A percentile compares a stretch with the other conserved stretches of the same genome.
These are phyloP conservation scores for Drosophila dunni DNA, from an alignment of 1,140 invertebrate genomes.

Conservation along the genomic window DNA sequence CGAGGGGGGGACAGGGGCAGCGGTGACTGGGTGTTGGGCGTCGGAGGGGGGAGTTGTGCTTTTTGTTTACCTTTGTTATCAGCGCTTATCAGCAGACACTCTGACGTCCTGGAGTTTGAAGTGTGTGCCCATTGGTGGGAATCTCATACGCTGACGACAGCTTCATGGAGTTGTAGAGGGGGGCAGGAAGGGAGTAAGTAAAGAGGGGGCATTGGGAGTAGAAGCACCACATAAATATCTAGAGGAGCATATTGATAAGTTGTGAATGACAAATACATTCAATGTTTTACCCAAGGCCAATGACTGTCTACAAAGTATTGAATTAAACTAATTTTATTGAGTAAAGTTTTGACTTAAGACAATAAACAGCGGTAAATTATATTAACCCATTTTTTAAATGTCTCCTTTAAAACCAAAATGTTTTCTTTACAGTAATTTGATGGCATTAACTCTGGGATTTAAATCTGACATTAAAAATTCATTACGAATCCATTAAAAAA, in stretches of 20 bases:
- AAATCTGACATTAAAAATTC: too few species aligned
- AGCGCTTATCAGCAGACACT: constrained; percentile 69
- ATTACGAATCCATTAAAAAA: too few species aligned
- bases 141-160: constrained; percentile 37
- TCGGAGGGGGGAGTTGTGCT: constrained; percentile 20
- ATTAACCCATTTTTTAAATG: too few species aligned
- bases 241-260: not conserved
- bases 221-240: not conserved
- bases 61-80: constrained; percentile 82
- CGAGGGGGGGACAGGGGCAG: not conserved
- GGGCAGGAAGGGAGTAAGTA: not conserved
- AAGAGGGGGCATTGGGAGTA: not conserved
- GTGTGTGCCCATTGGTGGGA: constrained; percentile 72
- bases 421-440: too few species aligned
- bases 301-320: too few species aligned
- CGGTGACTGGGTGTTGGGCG: not conserved
- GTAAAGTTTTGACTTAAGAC: too few species aligned
- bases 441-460: too few species aligned
- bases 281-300: too few species aligned
- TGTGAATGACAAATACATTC: not conserved
- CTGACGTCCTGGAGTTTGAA: constrained; percentile 43
- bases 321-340: too few species aligned
- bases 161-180: not conserved
- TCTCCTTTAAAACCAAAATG: too few species aligned
- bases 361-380: too few species aligned